Evolutionary conservation across 2,888 invertebrate genomes (phyloP).

Genomic region (Chrysolina americana): DNA sequence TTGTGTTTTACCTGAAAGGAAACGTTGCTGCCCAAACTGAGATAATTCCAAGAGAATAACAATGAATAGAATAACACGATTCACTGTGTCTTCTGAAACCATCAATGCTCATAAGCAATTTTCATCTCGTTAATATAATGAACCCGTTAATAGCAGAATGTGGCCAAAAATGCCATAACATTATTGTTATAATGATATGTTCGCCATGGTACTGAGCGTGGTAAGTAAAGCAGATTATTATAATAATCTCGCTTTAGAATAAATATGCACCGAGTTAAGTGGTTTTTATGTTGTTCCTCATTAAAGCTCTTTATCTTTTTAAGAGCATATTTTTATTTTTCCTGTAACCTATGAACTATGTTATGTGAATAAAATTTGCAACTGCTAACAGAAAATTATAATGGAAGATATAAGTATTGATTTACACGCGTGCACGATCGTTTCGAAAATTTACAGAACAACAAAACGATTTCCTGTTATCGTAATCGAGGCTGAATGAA

Average conservation of each 20-base stretch:
- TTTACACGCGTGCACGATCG: too few relatives aligned
- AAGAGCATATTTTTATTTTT: background rate
- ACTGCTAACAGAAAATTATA: background rate
- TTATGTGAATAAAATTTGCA: background rate
- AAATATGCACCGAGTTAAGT: slow-evolving; percentile 45
- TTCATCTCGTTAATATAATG: slow-evolving; percentile 50
- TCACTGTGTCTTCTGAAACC: background rate
- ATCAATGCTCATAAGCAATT: slow-evolving; percentile 35
- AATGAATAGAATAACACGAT: background rate
- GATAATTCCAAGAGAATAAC: too few relatives aligned
- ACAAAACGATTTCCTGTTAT: too few relatives aligned
- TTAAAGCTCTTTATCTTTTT: slow-evolving; percentile 25
- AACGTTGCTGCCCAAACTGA: too few relatives aligned
- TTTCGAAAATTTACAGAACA: too few relatives aligned
- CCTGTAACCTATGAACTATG: background rate
- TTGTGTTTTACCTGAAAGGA: too few relatives aligned
- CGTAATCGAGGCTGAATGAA: too few relatives aligned
- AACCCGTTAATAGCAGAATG: slow-evolving; percentile 48
- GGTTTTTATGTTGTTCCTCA: slow-evolving; percentile 40
- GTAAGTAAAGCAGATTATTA: slow-evolving; percentile 49
- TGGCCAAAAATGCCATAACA: slow-evolving; percentile 48
- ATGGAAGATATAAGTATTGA: too few relatives aligned
- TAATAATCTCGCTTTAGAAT: slow-evolving; percentile 50
- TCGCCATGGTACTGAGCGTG: slow-evolving; percentile 41
- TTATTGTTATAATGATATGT: slow-evolving; percentile 53